Evolutionary conservation across 1,140 invertebrate genomes (phyloP).

Genomic region (Harlomillsia oculata): DNA sequence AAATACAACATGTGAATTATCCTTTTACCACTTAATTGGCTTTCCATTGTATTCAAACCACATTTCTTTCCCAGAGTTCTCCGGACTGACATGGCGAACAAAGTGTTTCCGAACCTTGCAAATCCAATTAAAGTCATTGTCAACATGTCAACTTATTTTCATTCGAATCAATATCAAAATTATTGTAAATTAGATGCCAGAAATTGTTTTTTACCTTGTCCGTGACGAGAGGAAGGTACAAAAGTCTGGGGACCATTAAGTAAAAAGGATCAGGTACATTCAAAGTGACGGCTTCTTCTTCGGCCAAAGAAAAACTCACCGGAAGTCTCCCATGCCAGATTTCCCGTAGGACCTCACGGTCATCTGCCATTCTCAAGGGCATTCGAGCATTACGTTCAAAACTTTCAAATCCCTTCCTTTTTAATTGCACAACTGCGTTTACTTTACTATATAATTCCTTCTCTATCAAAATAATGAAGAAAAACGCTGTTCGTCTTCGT

Average conservation of each 20-base stretch:
- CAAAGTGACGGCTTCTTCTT: conserved; percentile 76
- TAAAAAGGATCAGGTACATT: conserved; percentile 85
- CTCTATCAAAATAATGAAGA: too few species aligned
- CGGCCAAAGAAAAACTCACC: conserved; percentile 74
- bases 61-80: conserved; percentile 76
- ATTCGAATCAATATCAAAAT: too few species aligned
- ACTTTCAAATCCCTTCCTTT: background rate
- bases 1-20: background rate
- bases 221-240: conserved; percentile 90
- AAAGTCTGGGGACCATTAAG: conserved; percentile 85
- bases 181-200: too few species aligned
- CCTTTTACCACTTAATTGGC: conserved; percentile 71
- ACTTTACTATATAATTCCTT: too few species aligned
- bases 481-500: too few species aligned
- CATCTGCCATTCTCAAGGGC: conserved; percentile 73
- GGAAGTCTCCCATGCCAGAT: conserved; percentile 93
- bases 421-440: background rate
- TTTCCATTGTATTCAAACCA: conserved; percentile 91
- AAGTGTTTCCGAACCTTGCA: conserved; percentile 81
- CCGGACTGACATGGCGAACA: conserved; percentile 64
- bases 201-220: conserved; percentile 67
- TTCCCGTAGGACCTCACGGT: conserved; percentile 82
- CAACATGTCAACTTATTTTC: too few species aligned
- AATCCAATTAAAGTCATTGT: conserved; percentile 23
- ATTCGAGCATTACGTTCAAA: background rate